Evolutionary conservation across 1,140 invertebrate genomes (phyloP).

Genomic region (Drosophila sp.): DNA sequence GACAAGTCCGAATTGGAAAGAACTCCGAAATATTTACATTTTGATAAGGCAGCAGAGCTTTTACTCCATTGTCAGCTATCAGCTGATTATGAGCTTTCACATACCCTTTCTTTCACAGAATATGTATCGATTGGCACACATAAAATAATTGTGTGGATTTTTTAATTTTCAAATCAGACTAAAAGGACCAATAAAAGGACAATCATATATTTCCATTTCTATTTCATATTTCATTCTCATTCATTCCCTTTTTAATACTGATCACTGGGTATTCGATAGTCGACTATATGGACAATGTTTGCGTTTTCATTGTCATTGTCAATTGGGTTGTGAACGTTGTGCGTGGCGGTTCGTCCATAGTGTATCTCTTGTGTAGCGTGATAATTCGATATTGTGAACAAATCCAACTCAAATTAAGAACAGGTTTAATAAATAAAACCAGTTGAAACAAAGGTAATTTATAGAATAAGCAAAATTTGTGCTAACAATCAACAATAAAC

Average conservation of each 20-base stretch:
- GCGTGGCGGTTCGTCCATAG: neutral
- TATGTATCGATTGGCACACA: neutral
- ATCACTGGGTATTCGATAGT: neutral
- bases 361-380: neutral
- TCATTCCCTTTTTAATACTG: too few species aligned
- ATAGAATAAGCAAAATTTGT: neutral
- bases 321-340: neutral
- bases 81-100: slow-evolving; percentile 2
- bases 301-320: neutral
- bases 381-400: neutral
- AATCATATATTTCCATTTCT: too few species aligned
- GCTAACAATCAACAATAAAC: slow-evolving; percentile 5
- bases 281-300: neutral
- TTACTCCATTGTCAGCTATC: neutral
- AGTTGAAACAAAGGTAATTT: neutral
- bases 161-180: neutral
- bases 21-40: neutral
- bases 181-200: too few species aligned
- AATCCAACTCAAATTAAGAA: neutral
- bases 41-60: neutral
- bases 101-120: neutral
- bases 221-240: too few species aligned
- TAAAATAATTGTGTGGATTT: neutral
- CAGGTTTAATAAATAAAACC: neutral
- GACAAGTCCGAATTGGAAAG: slow-evolving; percentile 1